Evolutionary conservation across 2,888 invertebrate species (phyloP), one percentile per base, ranked within the genome.

Genomic region (Dusona sp.): DNA sequence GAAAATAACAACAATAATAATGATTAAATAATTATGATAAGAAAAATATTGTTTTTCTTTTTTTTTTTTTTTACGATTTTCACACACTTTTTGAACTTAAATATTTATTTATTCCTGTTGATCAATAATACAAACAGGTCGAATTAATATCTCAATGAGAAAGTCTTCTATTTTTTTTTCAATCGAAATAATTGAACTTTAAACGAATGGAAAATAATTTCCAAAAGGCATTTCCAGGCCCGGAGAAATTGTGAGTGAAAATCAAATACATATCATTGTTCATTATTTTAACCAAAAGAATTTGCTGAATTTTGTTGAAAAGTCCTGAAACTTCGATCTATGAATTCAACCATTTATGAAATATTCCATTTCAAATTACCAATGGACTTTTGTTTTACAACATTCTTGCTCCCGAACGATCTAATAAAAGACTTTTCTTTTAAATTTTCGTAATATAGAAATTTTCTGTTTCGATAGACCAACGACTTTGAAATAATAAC

Each of bases 11-110:
- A 65, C 38, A 65, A 74, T 22, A 57, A 74, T n/a, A 75, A 42
- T 19, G 22, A 74, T 51, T 3, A 61, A 80, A 84, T 45, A 45
- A 75, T 67, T n/a, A 72, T 29, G 42, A 61, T 3, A 16, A 61
- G 1, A 29, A 61, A 61, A 7, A 61, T 29, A 61, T 29, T 29
- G 16, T 61, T 16, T 29, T 16, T 61, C 7, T 29, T 61, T 61
- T 54, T 65, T 57, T 64, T 81, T 51, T 57, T 61, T 80, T 67
- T 74, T 61, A 74, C 79, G 38, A 64, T 88, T 70, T 57, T 16
- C 81, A 79, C 48, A 68, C 79, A 79, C 45, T 36, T 54, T 25
- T 22, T 22, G 22, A 29, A 45, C 25, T 48, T 29, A 33, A 45
- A 70, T 70, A 29, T 33, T 19, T 19, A 33, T 42, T 70, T n/a